These are phyloP conservation scores for Osmoderma eremita DNA, from an alignment of 2,888 invertebrate species.

Conservation along the genomic window DNA sequence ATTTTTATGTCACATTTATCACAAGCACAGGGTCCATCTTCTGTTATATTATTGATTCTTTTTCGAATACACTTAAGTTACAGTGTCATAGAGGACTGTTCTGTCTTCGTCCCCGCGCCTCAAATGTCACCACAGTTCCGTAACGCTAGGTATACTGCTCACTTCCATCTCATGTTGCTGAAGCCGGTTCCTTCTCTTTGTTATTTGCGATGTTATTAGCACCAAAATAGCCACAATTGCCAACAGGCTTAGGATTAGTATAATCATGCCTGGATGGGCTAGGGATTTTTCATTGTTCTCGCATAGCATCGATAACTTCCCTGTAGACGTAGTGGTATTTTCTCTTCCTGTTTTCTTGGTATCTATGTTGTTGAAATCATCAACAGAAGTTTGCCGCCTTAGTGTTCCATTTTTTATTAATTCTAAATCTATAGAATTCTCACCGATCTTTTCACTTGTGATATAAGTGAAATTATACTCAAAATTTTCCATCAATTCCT, in stretches of 20 bases:
- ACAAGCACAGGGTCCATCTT: slow-evolving; percentile 47
- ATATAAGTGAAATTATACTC: slow-evolving; percentile 29
- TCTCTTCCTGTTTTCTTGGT: slow-evolving; percentile 39
- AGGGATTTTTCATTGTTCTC: slow-evolving; percentile 55
- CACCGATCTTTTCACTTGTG: neutral
- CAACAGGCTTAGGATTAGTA: slow-evolving; percentile 68
- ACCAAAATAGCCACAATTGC: slow-evolving; percentile 68
- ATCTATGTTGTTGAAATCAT: too few species aligned
- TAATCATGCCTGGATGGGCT: slow-evolving; percentile 69
- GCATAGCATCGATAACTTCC: slow-evolving; percentile 57
- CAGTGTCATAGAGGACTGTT: slow-evolving; percentile 54
- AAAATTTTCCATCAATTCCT: slow-evolving; percentile 8
- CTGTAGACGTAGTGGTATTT: slow-evolving; percentile 52
- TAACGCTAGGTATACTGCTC: slow-evolving; percentile 68
- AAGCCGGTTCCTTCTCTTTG: slow-evolving; percentile 52
- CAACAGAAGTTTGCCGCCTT: neutral
- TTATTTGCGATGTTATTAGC: slow-evolving; percentile 63
- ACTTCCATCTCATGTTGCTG: slow-evolving; percentile 69
- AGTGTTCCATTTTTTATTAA: neutral
- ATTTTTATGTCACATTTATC: slow-evolving; percentile 45
- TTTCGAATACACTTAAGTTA: slow-evolving; percentile 44
- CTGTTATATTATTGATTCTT: neutral
- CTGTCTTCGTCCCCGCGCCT: slow-evolving; percentile 68
- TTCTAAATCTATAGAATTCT: neutral
- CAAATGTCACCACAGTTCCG: slow-evolving; percentile 78